Evolutionary conservation across 2,113 vertebrate species (phyloP).

Genomic region (Barnardius zonarius): DNA sequence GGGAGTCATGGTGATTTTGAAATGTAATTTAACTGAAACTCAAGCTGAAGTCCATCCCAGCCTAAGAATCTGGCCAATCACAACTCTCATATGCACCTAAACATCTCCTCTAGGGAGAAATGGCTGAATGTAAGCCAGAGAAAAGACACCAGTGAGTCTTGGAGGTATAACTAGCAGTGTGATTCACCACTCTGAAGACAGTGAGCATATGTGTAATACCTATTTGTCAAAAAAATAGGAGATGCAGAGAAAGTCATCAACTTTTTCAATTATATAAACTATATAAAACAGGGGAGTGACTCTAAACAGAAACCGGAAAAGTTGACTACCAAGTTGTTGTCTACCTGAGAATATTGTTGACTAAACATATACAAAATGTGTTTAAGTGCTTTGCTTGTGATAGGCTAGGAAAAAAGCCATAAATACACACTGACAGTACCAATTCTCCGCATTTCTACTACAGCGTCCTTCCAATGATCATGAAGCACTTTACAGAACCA

Average conservation of each 20-base stretch:
- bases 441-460: neutral
- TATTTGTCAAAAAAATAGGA: neutral
- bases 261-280: neutral
- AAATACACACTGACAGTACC: neutral
- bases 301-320: neutral
- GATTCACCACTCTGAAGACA: neutral
- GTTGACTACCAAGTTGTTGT: neutral
- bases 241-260: neutral
- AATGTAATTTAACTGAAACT: neutral
- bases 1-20: neutral
- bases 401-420: neutral
- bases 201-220: neutral
- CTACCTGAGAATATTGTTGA: neutral
- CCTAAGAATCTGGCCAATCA: neutral
- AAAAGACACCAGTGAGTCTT: neutral
- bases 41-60: neutral
- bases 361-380: neutral
- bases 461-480: neutral
- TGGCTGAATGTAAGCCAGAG: neutral
- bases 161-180: neutral
- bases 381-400: neutral
- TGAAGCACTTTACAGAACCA: neutral
- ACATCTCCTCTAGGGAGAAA: neutral
- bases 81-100: neutral
- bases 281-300: neutral